These are phyloP conservation scores for Drosophila antonietae DNA, from an alignment of 2,888 invertebrate species.

Conservation along the genomic window DNA sequence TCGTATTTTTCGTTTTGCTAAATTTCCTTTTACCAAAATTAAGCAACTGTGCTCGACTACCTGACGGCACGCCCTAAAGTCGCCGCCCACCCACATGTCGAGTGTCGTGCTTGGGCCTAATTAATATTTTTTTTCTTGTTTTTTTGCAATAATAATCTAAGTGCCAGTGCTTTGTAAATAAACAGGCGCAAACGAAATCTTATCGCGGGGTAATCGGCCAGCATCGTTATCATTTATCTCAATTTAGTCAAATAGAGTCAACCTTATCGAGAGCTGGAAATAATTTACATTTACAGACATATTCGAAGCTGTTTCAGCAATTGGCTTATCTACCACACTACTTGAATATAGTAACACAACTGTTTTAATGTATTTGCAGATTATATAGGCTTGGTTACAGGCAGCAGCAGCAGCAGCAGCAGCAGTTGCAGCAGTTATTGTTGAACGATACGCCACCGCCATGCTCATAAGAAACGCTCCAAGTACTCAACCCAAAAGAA, in stretches of 20 bases:
- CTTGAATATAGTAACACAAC: slow-evolving; percentile 6
- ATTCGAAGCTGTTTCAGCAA: neutral
- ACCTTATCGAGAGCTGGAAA: neutral
- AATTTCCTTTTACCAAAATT: slow-evolving; percentile 44
- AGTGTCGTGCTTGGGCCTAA: slow-evolving; percentile 66
- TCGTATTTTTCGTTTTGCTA: neutral
- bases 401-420: slow-evolving; percentile 27
- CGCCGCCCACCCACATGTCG: slow-evolving; percentile 21
- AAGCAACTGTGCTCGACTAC: slow-evolving; percentile 42
- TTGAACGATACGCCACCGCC: slow-evolving; percentile 70
- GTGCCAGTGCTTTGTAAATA: slow-evolving; percentile 58
- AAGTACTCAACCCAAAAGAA: slow-evolving; percentile 49
- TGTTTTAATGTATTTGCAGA: slow-evolving; percentile 21
- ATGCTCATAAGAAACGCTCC: slow-evolving; percentile 68
- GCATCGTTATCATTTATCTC: slow-evolving; percentile 42
- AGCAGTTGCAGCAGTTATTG: slow-evolving; percentile 59
- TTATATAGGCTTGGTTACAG: slow-evolving; percentile 31
- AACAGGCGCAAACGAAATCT: slow-evolving; percentile 43
- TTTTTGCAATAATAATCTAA: slow-evolving; percentile 59
- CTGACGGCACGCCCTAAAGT: slow-evolving; percentile 37
- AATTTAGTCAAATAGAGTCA: slow-evolving; percentile 6
- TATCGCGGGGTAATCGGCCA: slow-evolving; percentile 33
- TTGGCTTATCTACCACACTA: neutral
- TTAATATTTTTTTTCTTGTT: slow-evolving; percentile 51
- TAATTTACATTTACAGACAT: neutral